Evolutionary conservation across 2,113 vertebrate genomes (phyloP), one percentile per base, ranked within the genome.

Genomic region (Atlantisia rogersi): DNA sequence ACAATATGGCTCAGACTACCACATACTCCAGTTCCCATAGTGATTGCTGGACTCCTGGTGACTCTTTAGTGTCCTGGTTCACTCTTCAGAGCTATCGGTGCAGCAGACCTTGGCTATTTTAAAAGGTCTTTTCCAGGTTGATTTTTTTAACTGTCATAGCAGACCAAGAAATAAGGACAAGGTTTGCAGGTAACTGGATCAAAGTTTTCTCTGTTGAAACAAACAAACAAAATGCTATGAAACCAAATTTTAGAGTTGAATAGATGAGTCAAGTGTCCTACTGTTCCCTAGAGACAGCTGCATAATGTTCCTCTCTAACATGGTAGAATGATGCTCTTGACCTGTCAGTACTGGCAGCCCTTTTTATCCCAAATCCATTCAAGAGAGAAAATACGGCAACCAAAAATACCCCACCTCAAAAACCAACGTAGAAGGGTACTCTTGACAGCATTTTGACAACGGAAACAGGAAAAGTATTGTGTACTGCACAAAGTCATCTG

Each of bases 1-100:
- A 83, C 81, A 91, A 21, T 91, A 88, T 88, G 85, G 82, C 50
- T 93, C 59, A 67, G 84, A 63, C 84, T 74, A 55, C 82, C 68
- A 55, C 68, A 21, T 32, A 24, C 79, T 92, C 44, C 59, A 59
- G 75, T 94, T 87, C 93, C 75, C 56, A 69, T 46, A 88, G 87
- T 92, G 85, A 90, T 29, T 70, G 25, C 48, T 70, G 92, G 67
- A 40, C 84, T 96, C 90, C 71, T 67, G 70, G 85, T 65, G 75
- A 50, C 58, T 85, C 35, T 46, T 82, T 21, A 65, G 59, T 79
- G 75, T 42, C 62, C 68, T 73, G 48, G 28, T 77, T 90, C 68
- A 46, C 53, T 90, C 82, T 55, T 50, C 59, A 50, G 44, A 65
- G 40, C 32, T 59, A 73, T 31, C 2, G 2, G 40, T 76, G 74